These are phyloP conservation scores for Chrysopilus asiliformis DNA, from an alignment of 2,888 invertebrate species.

Conservation along the genomic window DNA sequence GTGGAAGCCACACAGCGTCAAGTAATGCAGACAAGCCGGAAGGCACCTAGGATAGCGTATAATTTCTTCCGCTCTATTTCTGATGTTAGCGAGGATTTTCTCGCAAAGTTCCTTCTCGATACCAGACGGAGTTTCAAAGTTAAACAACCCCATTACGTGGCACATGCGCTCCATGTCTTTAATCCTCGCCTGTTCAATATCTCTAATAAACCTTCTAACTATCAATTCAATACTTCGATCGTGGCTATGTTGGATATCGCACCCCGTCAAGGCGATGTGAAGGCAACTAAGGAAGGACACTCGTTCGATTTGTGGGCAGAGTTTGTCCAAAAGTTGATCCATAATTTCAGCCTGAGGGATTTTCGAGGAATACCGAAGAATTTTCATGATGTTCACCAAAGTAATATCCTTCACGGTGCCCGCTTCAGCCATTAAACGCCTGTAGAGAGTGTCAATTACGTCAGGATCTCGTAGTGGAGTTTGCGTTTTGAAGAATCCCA, in stretches of 20 bases:
- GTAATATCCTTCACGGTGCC: conserved; percentile 48
- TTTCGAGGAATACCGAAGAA: conserved; percentile 44
- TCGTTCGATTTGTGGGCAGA: conserved; percentile 43
- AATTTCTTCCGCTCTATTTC: conserved; percentile 43
- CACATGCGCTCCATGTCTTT: conserved; percentile 65
- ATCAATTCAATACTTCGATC: conserved; percentile 37
- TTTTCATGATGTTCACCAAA: conserved; percentile 46
- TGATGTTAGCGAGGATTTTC: conserved; percentile 38
- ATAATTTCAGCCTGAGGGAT: conserved; percentile 36
- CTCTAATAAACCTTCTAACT: conserved; percentile 38
- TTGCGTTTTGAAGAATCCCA: conserved; percentile 68
- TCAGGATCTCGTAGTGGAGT: conserved; percentile 43
- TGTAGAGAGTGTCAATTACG: conserved; percentile 40
- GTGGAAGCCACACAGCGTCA: conserved; percentile 43
- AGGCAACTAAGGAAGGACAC: conserved; percentile 47
- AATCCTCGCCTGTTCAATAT: conserved; percentile 41
- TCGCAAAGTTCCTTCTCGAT: conserved; percentile 37
- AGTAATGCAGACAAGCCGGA: conserved; percentile 46
- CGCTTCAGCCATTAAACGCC: conserved; percentile 39
- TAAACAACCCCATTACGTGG: conserved; percentile 47
- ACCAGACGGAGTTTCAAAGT: conserved; percentile 41
- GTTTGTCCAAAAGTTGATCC: conserved; percentile 39
- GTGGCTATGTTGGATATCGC: conserved; percentile 39
- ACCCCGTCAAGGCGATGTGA: conserved; percentile 51
- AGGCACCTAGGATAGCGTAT: conserved; percentile 44